Percentiles rank a stretch among this genome's conserved stretches.
Conservation (phyloP, 1,140 invertebrate species). For the Bactericera cockerelli region DNA sequence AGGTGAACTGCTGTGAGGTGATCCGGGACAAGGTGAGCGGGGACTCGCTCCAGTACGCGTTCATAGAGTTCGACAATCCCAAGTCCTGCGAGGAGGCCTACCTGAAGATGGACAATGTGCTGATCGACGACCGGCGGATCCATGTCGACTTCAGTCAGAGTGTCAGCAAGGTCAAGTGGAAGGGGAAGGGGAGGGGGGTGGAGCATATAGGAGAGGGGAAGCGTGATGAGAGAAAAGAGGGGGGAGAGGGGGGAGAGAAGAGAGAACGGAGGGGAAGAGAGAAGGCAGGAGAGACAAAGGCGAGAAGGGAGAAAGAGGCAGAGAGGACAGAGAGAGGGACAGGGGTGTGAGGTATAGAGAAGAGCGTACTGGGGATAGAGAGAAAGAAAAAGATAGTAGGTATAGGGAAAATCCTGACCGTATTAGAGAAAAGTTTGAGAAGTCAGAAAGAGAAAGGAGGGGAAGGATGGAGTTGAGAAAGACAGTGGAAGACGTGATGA, state of each 20-base stretch:
- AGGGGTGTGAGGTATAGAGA: constrained; percentile 37
- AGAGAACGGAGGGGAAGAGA: not conserved
- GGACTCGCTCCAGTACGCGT: constrained; percentile 97
- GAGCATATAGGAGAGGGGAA: constrained; percentile 28
- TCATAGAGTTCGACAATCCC: constrained; percentile 93
- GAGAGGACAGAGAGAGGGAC: constrained; percentile 72
- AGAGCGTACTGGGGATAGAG: constrained; percentile 15
- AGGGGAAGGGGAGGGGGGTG: constrained; percentile 62
- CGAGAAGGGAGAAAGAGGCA: constrained; percentile 34
- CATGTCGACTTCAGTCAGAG: constrained; percentile 99
- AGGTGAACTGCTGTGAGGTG: constrained; percentile 84
- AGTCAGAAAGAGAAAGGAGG: constrained; percentile 22
- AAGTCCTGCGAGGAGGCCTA: constrained; percentile 96
- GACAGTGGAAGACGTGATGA: not conserved
- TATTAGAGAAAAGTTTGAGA: constrained; percentile 22
- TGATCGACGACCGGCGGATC: constrained; percentile 96
- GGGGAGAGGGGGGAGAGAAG: constrained; percentile 13
- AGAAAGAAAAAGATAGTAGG: constrained; percentile 14
- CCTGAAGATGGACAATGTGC: constrained; percentile 99
- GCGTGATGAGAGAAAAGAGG: constrained; percentile 15
- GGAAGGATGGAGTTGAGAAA: constrained; percentile 11
- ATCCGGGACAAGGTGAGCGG: constrained; percentile 77
- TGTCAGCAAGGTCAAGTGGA: constrained; percentile 81
- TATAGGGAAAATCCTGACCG: constrained; percentile 10
- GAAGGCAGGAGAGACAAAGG: constrained; percentile 16